phyloP scores from a whole-genome alignment of 2,797 vertebrate genomes.

The Lepilemur ruficaudatus region DNA sequence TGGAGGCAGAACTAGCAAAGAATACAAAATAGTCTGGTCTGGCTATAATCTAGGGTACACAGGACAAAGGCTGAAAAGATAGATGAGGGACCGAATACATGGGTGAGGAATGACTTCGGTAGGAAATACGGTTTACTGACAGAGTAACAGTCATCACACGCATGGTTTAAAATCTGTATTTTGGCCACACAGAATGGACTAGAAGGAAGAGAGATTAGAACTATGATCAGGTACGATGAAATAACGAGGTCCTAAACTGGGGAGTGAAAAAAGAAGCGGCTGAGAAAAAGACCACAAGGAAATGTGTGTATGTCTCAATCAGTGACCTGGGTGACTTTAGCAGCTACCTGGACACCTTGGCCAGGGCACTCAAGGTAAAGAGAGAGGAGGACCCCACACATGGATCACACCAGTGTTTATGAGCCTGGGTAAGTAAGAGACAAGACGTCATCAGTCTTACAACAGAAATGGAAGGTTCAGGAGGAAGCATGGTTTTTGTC shows the following conservation, averaged over 20 bases:
- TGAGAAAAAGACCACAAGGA: background rate
- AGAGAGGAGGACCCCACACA: background rate
- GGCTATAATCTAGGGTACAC: background rate
- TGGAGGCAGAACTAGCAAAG: background rate
- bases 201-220: background rate
- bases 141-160: background rate
- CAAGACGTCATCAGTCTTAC: background rate
- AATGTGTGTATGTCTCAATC: background rate
- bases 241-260: background rate
- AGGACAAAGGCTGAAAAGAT: slow-evolving; percentile 7
- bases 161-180: background rate
- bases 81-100: background rate
- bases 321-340: background rate
- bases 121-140: background rate
- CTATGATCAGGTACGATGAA: background rate
- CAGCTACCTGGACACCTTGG: background rate
- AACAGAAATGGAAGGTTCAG: background rate
- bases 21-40: background rate
- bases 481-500: background rate
- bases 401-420: background rate
- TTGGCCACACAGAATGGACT: background rate
- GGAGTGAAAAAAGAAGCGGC: background rate
- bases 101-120: background rate
- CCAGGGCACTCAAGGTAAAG: background rate
- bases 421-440: background rate